phyloP scores from a whole-genome alignment of 2,888 invertebrate species.

The Hyalella azteca region DNA sequence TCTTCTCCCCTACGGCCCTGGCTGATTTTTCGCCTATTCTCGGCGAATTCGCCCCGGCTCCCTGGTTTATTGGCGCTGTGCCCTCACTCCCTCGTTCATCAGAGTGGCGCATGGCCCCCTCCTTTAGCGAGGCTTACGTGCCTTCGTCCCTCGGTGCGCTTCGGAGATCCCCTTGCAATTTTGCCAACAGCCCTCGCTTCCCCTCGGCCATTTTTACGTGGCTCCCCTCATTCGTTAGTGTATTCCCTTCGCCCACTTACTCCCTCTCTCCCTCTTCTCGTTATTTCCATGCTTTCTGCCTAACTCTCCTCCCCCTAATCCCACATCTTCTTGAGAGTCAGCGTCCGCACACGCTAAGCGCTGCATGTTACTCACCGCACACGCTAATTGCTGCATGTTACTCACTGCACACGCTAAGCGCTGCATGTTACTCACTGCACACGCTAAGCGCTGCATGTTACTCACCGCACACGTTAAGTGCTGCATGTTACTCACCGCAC shows the following conservation, averaged over 20 bases:
- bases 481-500: no score
- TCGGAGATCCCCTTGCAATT: constrained; percentile 11
- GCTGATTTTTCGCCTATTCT: constrained; percentile 22
- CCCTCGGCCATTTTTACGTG: constrained; percentile 3
- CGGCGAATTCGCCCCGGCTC: neutral
- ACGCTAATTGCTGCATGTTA: no score
- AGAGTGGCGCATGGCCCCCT: neutral
- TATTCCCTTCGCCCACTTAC: neutral
- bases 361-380: no score
- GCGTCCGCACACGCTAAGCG: no score
- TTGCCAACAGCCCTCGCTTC: constrained; percentile 5
- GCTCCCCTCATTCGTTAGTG: constrained; percentile 32
- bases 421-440: no score
- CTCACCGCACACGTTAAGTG: no score
- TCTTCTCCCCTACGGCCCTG: neutral
- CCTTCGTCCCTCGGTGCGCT: neutral
- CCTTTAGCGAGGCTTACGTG: neutral
- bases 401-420: no score
- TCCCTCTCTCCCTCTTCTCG: constrained; percentile 20
- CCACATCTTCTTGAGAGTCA: no score
- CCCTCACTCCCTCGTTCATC: constrained; percentile 20
- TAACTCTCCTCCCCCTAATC: no score
- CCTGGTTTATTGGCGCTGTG: constrained; percentile 1
- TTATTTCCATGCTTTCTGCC: no score
- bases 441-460: no score